Evolutionary conservation across 35 echinoderm and acorn worm genomes (phyloP).

Genomic region (Eucidaris tribuloides): DNA sequence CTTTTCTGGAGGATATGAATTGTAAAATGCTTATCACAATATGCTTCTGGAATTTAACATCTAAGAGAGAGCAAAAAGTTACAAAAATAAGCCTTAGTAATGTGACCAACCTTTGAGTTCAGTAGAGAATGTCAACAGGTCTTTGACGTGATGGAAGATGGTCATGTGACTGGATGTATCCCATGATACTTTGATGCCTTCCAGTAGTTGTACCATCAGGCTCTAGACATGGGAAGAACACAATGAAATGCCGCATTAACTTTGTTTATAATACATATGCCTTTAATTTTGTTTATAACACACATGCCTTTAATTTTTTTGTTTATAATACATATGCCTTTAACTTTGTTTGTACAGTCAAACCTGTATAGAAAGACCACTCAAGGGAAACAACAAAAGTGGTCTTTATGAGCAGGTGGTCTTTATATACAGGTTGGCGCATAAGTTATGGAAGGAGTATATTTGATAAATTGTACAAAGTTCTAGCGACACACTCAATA

Average conservation of each 20-base stretch:
- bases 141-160: constrained; percentile 84
- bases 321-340: too few relatives aligned
- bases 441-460: not conserved
- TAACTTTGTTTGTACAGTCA: too few relatives aligned
- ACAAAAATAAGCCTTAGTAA: too few relatives aligned
- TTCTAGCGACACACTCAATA: not conserved
- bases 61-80: too few relatives aligned
- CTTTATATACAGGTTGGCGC: not conserved
- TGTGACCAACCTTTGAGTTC: constrained; percentile 90
- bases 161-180: constrained; percentile 97
- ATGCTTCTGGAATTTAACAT: too few relatives aligned
- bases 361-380: too few relatives aligned
- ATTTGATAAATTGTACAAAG: not conserved
- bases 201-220: constrained; percentile 48
- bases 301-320: too few relatives aligned
- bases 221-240: constrained; percentile 37
- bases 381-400: too few relatives aligned
- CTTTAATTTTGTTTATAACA: not conserved
- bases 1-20: too few relatives aligned
- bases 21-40: too few relatives aligned
- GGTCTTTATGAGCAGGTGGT: too few relatives aligned
- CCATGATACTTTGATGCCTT: constrained; percentile 68
- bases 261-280: too few relatives aligned
- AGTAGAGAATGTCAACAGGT: constrained; percentile 62
- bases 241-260: not conserved